Evolutionary conservation across 2,888 invertebrate genomes (phyloP), one percentile per base, ranked within the genome.

Genomic region (Lasioglossum marginatum): DNA sequence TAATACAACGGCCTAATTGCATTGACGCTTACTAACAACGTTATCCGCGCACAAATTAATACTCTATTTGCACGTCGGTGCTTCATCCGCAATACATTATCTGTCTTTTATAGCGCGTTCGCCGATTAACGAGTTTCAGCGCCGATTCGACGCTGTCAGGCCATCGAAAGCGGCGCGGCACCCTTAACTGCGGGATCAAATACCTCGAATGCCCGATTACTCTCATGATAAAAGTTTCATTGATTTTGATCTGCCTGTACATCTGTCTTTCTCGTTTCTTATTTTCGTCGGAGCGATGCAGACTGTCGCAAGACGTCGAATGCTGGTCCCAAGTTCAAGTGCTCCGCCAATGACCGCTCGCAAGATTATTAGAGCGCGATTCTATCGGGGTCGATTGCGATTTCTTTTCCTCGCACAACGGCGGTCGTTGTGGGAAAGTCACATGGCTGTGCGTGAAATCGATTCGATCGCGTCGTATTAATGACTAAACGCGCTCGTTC

Each of bases 401-500:
- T 40, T 31, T 52, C 74, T 57, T 73, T 14, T 75, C 57, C 63
- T 57, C 71, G 60, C 5, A 60, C 45, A 57, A 63, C 12, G 10
- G 48, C 71, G 27, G 40, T 52, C 45, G 73, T 76, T 73, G 79
- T 31, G 75, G n/a, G 73, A 31, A 66, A 71, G 78, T 90, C 88
- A 88, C 88, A 84, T 84, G 88, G 81, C 80, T 34, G 81, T 77
- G 71, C 81, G 78, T 75, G 81, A 80, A 88, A 90, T 84, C 82
- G 90, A 90, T 88, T 85, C 80, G 76, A 85, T 90, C 86, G 81
- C 78, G 76, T 63, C 76, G 63, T 79, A 82, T 88, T 89, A 89
- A 89, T 75, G 90, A 90, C 81, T 70, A 82, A 72, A 75, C 77
- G 73, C 57, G 78, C 76, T 48, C 76, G 40, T 63, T 70, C 52